phyloP scores from a whole-genome alignment of 2,888 invertebrate species.

The Dynastes tityus region DNA sequence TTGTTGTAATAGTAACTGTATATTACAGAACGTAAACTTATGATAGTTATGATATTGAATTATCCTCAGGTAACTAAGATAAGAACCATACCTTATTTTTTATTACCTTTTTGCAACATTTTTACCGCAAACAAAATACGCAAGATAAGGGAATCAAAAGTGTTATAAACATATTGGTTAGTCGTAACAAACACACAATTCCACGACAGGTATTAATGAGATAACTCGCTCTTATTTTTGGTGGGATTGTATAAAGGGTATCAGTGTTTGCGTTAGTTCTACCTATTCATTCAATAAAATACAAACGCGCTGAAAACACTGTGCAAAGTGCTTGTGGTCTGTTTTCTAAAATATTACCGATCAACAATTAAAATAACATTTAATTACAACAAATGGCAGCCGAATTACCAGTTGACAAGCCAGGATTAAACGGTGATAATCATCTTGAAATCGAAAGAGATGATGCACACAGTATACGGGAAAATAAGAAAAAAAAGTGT shows the following conservation, averaged over 20 bases:
- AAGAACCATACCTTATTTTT: neutral
- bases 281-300: conserved; percentile 28
- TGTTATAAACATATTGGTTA: conserved; percentile 15
- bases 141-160: conserved; percentile 11
- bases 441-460: conserved; percentile 35
- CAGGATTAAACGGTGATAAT: conserved; percentile 13
- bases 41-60: too few species aligned
- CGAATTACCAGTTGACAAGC: conserved; percentile 7
- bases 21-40: too few species aligned
- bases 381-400: neutral
- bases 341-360: conserved; percentile 24
- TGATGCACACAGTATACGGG: neutral
- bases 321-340: conserved; percentile 33
- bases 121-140: conserved; percentile 11
- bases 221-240: conserved; percentile 31
- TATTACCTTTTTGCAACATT: neutral
- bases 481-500: conserved; percentile 58
- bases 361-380: neutral
- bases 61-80: neutral
- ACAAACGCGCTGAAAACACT: conserved; percentile 22
- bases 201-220: neutral
- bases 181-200: neutral
- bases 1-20: too few species aligned
- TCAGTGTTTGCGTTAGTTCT: conserved; percentile 5
- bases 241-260: conserved; percentile 32